Conservation (phyloP, 2,113 vertebrate genomes). For the Myodes glareolus region DNA sequence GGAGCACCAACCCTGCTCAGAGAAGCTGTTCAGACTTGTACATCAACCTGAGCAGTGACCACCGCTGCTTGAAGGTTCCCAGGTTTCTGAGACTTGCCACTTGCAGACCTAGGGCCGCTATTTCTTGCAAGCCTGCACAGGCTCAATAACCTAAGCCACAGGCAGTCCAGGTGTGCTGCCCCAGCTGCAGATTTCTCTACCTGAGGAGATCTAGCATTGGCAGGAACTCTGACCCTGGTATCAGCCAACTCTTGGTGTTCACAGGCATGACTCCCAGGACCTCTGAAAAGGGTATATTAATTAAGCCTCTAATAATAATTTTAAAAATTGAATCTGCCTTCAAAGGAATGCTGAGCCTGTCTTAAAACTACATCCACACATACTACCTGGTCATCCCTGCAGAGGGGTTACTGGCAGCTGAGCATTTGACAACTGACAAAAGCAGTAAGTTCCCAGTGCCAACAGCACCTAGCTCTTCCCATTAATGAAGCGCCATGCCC, state of each 20-base stretch:
- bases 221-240: background rate
- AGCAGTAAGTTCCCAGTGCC: background rate
- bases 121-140: background rate
- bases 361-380: background rate
- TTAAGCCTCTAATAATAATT: background rate
- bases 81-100: background rate
- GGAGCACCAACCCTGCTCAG: background rate
- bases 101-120: background rate
- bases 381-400: background rate
- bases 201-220: background rate
- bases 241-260: background rate
- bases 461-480: background rate
- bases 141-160: background rate
- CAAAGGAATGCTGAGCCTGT: background rate
- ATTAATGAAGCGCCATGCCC: background rate
- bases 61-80: background rate
- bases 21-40: background rate
- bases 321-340: background rate
- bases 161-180: background rate
- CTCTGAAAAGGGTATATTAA: background rate
- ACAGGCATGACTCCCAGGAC: background rate
- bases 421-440: slow-evolving; percentile 9
- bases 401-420: background rate
- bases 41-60: background rate
- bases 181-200: background rate